Conservation (phyloP, 2,113 vertebrate species). For the Trichechus manatus region DNA sequence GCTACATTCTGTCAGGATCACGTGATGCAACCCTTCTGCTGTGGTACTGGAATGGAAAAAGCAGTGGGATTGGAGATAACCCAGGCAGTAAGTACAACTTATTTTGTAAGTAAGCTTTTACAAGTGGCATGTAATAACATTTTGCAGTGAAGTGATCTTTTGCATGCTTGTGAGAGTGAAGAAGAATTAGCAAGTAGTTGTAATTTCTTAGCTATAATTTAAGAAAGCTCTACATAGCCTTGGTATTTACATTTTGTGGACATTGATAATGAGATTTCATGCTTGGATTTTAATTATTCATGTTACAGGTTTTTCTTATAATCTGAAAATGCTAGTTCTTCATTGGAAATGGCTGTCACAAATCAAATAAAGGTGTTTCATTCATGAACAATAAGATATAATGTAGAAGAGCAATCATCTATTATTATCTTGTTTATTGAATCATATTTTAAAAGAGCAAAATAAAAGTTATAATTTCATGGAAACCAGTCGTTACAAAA, state of each 20-base stretch:
- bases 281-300: constrained; percentile 47
- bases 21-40: constrained; percentile 97
- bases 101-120: neutral
- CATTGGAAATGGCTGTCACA: constrained; percentile 47
- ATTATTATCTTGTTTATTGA: constrained; percentile 66
- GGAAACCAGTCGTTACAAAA: constrained; percentile 72
- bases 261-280: constrained; percentile 34
- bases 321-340: constrained; percentile 38
- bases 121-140: constrained; percentile 6
- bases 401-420: constrained; percentile 40
- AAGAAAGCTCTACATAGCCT: neutral
- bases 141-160: neutral
- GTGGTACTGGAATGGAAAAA: constrained; percentile 99
- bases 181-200: constrained; percentile 36
- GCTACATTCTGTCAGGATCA: constrained; percentile 97
- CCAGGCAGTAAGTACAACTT: constrained; percentile 90
- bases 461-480: constrained; percentile 70
- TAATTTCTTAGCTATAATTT: constrained; percentile 53
- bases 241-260: constrained; percentile 28
- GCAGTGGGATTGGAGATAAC: constrained; percentile 94
- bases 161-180: constrained; percentile 35
- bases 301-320: neutral
- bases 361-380: constrained; percentile 69
- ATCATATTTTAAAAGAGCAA: constrained; percentile 73
- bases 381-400: constrained; percentile 52